Percentiles rank a stretch among this genome's conserved stretches.
These are phyloP conservation scores for Trichogramma evanescens DNA, from an alignment of 2,888 invertebrate species.

Conservation along the genomic window DNA sequence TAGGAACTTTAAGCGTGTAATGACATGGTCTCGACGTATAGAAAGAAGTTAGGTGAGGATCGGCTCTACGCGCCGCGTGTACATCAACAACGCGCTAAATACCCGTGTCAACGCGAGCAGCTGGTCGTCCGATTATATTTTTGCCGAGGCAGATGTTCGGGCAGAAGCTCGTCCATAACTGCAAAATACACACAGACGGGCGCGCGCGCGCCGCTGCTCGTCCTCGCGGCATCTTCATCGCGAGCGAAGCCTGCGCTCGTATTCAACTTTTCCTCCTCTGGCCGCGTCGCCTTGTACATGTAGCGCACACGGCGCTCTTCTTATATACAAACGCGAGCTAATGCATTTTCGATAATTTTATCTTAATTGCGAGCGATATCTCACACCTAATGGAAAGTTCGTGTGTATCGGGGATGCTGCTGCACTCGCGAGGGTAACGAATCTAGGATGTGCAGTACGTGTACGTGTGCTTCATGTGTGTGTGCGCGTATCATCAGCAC, in stretches of 20 bases:
- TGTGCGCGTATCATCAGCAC: too few species aligned
- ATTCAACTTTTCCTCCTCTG: background rate
- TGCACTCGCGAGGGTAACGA: background rate
- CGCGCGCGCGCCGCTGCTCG: background rate
- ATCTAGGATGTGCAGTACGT: background rate
- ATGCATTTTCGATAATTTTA: conserved; percentile 25
- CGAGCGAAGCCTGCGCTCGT: background rate
- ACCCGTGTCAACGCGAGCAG: too few species aligned
- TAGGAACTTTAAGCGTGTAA: conserved; percentile 13
- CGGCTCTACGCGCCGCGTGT: too few species aligned
- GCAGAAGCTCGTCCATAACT: background rate
- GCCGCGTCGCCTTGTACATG: background rate
- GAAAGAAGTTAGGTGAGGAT: background rate
- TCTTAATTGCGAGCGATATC: conserved; percentile 19
- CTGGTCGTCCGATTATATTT: too few species aligned
- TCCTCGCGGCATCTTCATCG: background rate
- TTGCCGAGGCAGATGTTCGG: conserved; percentile 13
- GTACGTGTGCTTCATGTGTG: background rate
- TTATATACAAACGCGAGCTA: background rate
- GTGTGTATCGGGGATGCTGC: background rate
- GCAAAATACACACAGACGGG: background rate
- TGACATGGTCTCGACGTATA: background rate
- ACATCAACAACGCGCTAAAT: too few species aligned
- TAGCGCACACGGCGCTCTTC: background rate
- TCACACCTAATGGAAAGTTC: background rate